These are phyloP conservation scores for Danio jaintianensis DNA, from an alignment of 2,797 vertebrate species.

Conservation along the genomic window DNA sequence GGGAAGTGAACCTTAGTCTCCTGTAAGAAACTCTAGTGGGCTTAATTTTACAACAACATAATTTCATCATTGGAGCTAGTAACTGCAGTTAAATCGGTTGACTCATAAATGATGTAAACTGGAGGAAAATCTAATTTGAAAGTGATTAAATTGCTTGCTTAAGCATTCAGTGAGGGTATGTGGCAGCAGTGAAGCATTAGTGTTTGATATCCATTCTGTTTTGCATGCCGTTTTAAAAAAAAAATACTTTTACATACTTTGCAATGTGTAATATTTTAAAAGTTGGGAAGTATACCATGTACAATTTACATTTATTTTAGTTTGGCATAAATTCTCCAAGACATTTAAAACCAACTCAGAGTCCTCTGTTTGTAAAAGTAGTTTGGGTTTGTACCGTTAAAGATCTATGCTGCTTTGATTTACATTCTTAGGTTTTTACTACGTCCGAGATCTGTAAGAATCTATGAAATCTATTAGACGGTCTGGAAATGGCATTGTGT, in stretches of 20 bases:
- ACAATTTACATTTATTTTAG: neutral
- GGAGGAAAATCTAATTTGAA: neutral
- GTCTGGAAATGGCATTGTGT: slow-evolving; percentile 52
- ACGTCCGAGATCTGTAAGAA: neutral
- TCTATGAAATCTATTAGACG: slow-evolving; percentile 39
- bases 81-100: neutral
- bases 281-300: neutral
- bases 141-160: too few relatives aligned
- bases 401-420: slow-evolving; percentile 24
- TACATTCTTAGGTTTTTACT: slow-evolving; percentile 34
- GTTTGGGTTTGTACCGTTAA: slow-evolving; percentile 9
- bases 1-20: neutral
- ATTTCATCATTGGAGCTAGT: neutral
- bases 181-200: neutral
- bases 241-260: neutral
- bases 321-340: neutral
- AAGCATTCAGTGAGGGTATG: neutral
- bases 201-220: neutral
- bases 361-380: slow-evolving; percentile 12
- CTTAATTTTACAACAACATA: neutral
- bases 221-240: too few relatives aligned
- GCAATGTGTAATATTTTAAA: neutral
- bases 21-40: neutral
- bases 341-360: neutral
- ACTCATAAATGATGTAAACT: neutral